These are phyloP conservation scores for Trichomalopsis sarcophagae DNA, from an alignment of 1,140 invertebrate genomes.

Conservation along the genomic window DNA sequence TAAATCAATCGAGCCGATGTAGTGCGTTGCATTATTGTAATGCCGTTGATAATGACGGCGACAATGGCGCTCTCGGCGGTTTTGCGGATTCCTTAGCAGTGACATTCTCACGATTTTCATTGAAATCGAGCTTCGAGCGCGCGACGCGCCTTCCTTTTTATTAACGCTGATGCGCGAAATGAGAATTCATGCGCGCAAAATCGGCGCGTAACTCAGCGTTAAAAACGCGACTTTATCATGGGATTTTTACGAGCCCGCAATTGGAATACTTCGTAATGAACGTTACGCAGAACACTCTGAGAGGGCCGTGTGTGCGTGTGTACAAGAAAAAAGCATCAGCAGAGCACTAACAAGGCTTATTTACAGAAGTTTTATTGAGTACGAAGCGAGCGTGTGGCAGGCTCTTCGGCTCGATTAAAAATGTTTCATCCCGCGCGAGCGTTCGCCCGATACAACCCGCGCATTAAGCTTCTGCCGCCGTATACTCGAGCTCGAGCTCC, in stretches of 20 bases:
- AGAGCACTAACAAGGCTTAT: constrained; percentile 28
- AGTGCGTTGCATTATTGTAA: constrained; percentile 1
- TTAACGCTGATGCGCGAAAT: not conserved
- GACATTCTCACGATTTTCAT: not conserved
- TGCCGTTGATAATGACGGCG: constrained; percentile 1
- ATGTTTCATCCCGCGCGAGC: not conserved
- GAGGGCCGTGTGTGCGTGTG: not conserved
- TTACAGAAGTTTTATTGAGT: constrained; percentile 48
- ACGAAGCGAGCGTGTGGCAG: not conserved
- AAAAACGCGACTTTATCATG: not conserved
- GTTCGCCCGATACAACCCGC: not conserved
- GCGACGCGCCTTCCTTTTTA: too few relatives aligned
- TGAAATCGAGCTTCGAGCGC: not conserved
- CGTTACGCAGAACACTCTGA: constrained; percentile 5
- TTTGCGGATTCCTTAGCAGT: not conserved
- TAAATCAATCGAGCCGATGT: not conserved
- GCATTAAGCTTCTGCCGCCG: not conserved
- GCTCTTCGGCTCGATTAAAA: constrained; percentile 27
- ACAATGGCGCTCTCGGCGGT: not conserved
- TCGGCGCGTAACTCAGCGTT: not conserved
- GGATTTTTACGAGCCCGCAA: not conserved
- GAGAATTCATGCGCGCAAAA: not conserved
- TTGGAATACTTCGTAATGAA: constrained; percentile 1
- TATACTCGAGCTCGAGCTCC: not conserved
- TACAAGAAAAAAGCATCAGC: not conserved